Evolutionary conservation across 2,888 invertebrate species (phyloP), one percentile per base, ranked within the genome.

Genomic region (Tortricodes alternella): DNA sequence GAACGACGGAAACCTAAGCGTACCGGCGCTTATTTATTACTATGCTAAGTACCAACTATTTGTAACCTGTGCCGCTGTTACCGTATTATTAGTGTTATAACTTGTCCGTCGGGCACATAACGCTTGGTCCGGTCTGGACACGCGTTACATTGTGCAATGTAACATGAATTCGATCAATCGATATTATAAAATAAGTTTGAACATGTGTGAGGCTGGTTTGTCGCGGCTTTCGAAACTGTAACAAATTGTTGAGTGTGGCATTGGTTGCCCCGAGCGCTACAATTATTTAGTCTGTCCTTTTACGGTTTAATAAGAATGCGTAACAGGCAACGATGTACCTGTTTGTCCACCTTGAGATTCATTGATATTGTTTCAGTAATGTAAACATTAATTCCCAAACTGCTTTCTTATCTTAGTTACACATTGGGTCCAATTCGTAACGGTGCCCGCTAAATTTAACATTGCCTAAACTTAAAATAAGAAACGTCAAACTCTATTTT

Each of bases 201-300:
- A 59, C 56, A 59, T 44, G 59, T 59, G 58, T 55, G 59, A 61
- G 50, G 53, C 59, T 41, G 55, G 59, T 53, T 62, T 78, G 80
- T 79, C 77, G 71, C 71, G 44, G 61, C 65, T 85, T 81, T 76
- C 80, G 85, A 76, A 84, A 88, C 74, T 71, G 71, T 71, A 66
- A 60, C 76, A 66, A 80, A 80, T 81, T 66, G 65, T 59, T 56
- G 64, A 67, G 62, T 65, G 65, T 71, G 79, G 72, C 78, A 76
- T 76, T 79, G 80, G 70, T 61, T 66, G 74, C 76, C 73, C 64
- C 66, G 63, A 72, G 74, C 77, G 69, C 59, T 63, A 64, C 68
- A 67, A 73, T 80, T 74, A 76, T 66, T 61, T 61, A 58, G 23
- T 58, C 60, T 70, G 69, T 71, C 68, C 63, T 70, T 68, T 67